Evolutionary conservation across 2,888 invertebrate genomes (phyloP), one percentile per base, ranked within the genome.

Genomic region (Synanthedon vespiformis): DNA sequence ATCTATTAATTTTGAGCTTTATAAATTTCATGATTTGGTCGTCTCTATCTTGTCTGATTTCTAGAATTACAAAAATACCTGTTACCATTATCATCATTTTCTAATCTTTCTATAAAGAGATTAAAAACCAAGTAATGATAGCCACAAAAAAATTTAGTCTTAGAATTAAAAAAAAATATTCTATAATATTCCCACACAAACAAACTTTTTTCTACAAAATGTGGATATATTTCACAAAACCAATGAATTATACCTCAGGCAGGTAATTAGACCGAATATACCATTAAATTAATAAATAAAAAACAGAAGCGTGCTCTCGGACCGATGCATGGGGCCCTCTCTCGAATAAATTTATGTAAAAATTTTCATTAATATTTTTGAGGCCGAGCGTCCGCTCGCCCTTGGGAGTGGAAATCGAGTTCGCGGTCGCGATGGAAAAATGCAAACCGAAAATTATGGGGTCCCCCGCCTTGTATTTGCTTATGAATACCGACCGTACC

Each of bases 261-360:
- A 84, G 82, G 86, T 87, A 87, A 87, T 87, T 87, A 86, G 80
- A 85, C 83, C 80, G 77, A 85, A 85, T 84, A 87, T 86, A 84
- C 85, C 86, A 87, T 86, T 84, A 86, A 83, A 86, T 86, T 86
- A 85, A 87, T 86, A 86, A 87, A 87, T 85, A 86, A 87, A 86
- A 87, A 84, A 85, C 83, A 83, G 78, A 63, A 77, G 73, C 77
- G 75, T 68, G 68, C 70, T 74, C 69, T 69, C 72, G 70, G 64
- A 71, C 72, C 74, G 77, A 76, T 74, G 77, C 75, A 68, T 75
- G 74, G 77, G 77, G 77, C 86, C 85, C 84, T 83, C 82, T 77
- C 75, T 78, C 80, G 83, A 82, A 87, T 87, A 87, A 87, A 87
- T 87, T 87, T 87, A 87, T 87, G 87, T 86, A 87, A 86, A 87